These are phyloP conservation scores for Ptyas mucosa DNA, from an alignment of 2,113 vertebrate genomes.

Conservation along the genomic window DNA sequence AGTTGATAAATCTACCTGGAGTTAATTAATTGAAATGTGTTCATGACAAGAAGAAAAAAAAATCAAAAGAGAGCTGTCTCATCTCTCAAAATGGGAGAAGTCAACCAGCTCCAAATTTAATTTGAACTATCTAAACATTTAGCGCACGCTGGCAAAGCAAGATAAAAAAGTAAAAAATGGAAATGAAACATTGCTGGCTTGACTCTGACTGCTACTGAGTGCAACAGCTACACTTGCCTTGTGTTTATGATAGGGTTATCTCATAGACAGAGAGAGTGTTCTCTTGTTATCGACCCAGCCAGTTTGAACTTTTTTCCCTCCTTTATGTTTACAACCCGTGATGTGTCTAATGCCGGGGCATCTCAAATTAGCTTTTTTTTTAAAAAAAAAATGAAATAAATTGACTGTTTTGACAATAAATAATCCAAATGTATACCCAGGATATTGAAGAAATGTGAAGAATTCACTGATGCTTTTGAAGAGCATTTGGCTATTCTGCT, in stretches of 20 bases:
- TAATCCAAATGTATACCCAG: constrained; percentile 8
- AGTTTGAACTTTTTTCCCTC: not conserved
- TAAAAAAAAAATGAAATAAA: not conserved
- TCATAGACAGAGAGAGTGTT: not conserved
- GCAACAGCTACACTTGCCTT: not conserved
- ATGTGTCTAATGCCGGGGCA: not conserved
- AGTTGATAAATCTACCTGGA: not conserved
- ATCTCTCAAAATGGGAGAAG: not conserved
- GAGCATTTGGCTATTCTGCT: not conserved
- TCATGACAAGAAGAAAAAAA: not conserved
- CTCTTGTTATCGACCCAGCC: constrained; percentile 5
- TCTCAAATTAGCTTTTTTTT: not conserved
- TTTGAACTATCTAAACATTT: not conserved
- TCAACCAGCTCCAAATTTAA: not conserved
- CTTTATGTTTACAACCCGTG: not conserved
- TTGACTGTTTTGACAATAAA: constrained; percentile 10
- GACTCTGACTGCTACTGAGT: not conserved
- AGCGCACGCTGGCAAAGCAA: not conserved
- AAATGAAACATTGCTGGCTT: not conserved
- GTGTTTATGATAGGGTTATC: constrained; percentile 5
- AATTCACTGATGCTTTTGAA: constrained; percentile 6
- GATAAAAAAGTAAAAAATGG: not conserved
- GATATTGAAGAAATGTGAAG: constrained; percentile 13
- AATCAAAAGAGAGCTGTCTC: not conserved
- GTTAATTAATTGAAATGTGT: not conserved